Conservation (phyloP, 92 coral and sea anemone species). For the Epizoanthus fatuus region DNA sequence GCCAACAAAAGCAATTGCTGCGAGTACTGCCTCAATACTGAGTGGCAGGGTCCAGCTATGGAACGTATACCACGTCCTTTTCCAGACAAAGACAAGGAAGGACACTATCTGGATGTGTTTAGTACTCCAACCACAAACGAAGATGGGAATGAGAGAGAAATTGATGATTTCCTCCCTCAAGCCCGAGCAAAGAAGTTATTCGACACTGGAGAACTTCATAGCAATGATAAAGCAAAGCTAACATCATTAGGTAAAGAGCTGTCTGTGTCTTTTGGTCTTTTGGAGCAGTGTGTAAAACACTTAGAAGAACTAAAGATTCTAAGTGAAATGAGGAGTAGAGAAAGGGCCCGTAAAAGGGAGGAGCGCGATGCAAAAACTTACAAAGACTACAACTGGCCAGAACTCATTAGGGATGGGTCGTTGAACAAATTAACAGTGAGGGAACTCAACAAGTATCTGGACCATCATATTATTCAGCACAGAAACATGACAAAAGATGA, state of each 20-base stretch:
- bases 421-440: constrained; percentile 9
- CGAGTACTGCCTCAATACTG: no score
- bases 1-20: no score
- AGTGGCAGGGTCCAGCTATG: no score
- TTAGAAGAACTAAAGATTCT: constrained; percentile 10
- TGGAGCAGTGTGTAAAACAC: constrained; percentile 44
- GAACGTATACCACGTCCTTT: constrained; percentile 21
- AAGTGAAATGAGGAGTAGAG: neutral
- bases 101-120: constrained; percentile 19
- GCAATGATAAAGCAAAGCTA: constrained; percentile 39
- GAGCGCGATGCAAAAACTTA: neutral
- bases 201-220: constrained; percentile 38
- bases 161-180: constrained; percentile 55
- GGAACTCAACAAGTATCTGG: neutral
- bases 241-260: constrained; percentile 47
- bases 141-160: constrained; percentile 52
- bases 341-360: neutral
- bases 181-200: constrained; percentile 58
- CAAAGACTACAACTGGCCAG: constrained; percentile 22
- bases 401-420: neutral
- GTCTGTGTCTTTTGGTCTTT: constrained; percentile 29
- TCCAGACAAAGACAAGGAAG: constrained; percentile 30
- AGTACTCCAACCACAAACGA: constrained; percentile 54
- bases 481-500: neutral
- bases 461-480: neutral